Percentiles rank a stretch among this genome's conserved stretches.
Evolutionary conservation across 2,113 vertebrate genomes (phyloP).

Genomic region (Sceloporus undulatus): DNA sequence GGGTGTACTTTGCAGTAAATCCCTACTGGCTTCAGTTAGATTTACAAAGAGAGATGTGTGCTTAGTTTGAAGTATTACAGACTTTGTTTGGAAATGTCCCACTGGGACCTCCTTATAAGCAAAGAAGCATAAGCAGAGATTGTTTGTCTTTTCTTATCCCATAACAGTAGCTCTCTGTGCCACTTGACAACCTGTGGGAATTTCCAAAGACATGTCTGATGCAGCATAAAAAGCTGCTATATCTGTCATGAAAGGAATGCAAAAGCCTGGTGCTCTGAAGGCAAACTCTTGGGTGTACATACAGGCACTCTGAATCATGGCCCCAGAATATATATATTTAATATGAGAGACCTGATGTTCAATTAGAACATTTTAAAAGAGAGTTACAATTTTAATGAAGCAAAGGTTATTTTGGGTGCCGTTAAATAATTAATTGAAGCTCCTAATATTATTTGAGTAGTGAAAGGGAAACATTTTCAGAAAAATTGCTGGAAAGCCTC

Average conservation of each 20-base stretch:
- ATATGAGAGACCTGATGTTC: neutral
- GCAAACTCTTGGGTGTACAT: neutral
- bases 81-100: neutral
- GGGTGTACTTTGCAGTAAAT: too few species aligned
- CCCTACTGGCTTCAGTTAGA: neutral
- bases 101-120: neutral
- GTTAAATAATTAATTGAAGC: slow-evolving; percentile 32
- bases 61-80: neutral
- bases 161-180: neutral
- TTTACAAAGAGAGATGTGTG: neutral
- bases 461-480: slow-evolving; percentile 21
- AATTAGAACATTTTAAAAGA: slow-evolving; percentile 17
- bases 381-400: slow-evolving; percentile 23
- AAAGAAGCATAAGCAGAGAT: neutral
- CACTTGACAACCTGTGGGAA: neutral
- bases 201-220: neutral
- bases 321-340: neutral
- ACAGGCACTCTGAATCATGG: neutral
- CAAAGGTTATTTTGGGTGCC: slow-evolving; percentile 16
- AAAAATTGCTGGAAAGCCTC: slow-evolving; percentile 39
- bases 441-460: slow-evolving; percentile 2
- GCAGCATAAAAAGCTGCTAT: neutral
- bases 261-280: neutral
- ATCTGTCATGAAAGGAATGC: neutral
- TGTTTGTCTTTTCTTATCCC: neutral